Percentiles rank a stretch among this genome's conserved stretches.
Evolutionary conservation across 2,797 vertebrate species (phyloP).

Genomic region (Etheostoma nigrum): DNA sequence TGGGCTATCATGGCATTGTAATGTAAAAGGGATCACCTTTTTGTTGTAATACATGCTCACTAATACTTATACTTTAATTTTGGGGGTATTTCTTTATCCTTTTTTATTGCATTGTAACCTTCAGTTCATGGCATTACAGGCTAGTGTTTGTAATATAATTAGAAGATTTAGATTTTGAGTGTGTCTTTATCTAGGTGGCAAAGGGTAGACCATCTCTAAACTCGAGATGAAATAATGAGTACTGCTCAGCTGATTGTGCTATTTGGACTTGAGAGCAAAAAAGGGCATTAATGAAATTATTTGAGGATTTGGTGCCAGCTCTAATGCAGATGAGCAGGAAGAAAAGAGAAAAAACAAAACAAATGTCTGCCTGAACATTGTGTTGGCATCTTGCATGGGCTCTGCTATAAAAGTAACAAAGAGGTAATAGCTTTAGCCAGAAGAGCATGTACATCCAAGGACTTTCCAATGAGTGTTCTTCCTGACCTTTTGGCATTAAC

Average conservation of each 20-base stretch:
- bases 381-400: conserved; percentile 33
- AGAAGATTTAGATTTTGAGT: conserved; percentile 25
- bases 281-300: conserved; percentile 58
- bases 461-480: conserved; percentile 74
- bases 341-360: conserved; percentile 2
- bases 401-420: conserved; percentile 65
- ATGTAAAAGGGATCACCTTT: conserved; percentile 54
- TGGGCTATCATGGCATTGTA: conserved; percentile 40
- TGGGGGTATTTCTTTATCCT: conserved; percentile 9
- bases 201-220: conserved; percentile 25
- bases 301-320: conserved; percentile 27
- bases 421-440: conserved; percentile 72
- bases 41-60: conserved; percentile 27
- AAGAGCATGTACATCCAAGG: conserved; percentile 57
- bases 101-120: conserved; percentile 12
- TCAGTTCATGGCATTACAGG: conserved; percentile 12
- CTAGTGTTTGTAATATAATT: conserved; percentile 30
- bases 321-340: conserved; percentile 36
- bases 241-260: conserved; percentile 39
- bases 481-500: conserved; percentile 62
- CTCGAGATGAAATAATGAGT: conserved; percentile 49
- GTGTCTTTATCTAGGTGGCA: conserved; percentile 23
- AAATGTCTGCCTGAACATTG: conserved; percentile 37
- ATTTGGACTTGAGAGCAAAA: conserved; percentile 46
- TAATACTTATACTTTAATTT: conserved; percentile 22